Percentiles rank a stretch among this genome's conserved stretches.
Evolutionary conservation across 2,797 vertebrate genomes (phyloP).

Genomic region (Uromys caudimaculatus): DNA sequence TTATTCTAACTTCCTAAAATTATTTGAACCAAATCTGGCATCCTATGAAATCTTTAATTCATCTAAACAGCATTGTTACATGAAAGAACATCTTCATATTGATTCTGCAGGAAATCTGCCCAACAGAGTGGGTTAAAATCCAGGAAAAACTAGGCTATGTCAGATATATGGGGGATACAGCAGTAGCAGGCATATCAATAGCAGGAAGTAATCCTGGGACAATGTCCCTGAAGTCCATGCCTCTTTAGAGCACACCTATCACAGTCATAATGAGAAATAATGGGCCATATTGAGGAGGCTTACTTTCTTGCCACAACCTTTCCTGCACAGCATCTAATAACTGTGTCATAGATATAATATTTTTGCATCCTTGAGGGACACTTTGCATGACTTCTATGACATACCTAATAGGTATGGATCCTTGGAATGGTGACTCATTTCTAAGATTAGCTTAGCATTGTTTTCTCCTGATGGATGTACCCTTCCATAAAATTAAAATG

Average conservation of each 20-base stretch:
- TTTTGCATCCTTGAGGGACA: conserved; percentile 26
- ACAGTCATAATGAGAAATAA: background rate
- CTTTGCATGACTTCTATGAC: background rate
- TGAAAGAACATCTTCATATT: too few relatives aligned
- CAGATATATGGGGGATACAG: background rate
- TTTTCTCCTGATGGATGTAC: conserved; percentile 36
- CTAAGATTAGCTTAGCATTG: background rate
- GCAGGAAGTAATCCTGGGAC: background rate
- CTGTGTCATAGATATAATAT: conserved; percentile 17
- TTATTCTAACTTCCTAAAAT: too few relatives aligned
- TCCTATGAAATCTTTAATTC: too few relatives aligned
- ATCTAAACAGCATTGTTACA: too few relatives aligned
- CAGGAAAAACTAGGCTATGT: background rate
- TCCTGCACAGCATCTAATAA: background rate
- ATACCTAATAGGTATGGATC: background rate
- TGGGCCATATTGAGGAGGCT: background rate
- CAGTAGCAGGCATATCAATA: background rate
- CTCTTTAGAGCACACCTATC: background rate
- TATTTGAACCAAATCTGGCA: too few relatives aligned
- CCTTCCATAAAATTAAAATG: conserved; percentile 40
- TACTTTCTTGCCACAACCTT: background rate
- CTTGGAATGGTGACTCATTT: background rate
- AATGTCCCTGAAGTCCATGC: background rate
- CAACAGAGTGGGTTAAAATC: background rate
- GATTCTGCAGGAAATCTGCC: background rate